These are phyloP conservation scores for Hydrocynus forskahlii DNA, from an alignment of 2,797 vertebrate species.

Conservation along the genomic window DNA sequence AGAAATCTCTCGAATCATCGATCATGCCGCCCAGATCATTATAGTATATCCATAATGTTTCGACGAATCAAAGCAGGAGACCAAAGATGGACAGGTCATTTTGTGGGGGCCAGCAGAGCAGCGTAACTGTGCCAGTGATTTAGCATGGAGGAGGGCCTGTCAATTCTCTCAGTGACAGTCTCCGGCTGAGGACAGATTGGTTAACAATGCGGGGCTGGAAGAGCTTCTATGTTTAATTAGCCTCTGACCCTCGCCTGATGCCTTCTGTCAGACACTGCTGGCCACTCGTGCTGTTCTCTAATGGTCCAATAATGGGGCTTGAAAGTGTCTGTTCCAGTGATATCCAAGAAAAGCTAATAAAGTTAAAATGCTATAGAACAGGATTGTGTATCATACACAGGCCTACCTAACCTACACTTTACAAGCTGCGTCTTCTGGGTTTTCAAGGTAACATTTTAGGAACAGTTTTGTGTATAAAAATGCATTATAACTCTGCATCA, in stretches of 20 bases:
- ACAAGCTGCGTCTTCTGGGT: neutral
- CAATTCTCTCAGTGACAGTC: conserved; percentile 67
- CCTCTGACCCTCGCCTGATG: conserved; percentile 80
- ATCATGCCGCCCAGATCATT: conserved; percentile 73
- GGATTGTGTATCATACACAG: neutral
- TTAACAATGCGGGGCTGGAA: conserved; percentile 81
- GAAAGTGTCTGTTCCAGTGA: conserved; percentile 60
- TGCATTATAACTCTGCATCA: too few species aligned
- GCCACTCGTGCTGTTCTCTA: conserved; percentile 57
- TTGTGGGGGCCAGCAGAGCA: conserved; percentile 64
- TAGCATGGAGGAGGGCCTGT: conserved; percentile 64
- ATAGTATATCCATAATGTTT: conserved; percentile 81
- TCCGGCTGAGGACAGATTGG: conserved; percentile 79
- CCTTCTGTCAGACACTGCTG: conserved; percentile 71
- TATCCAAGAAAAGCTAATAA: conserved; percentile 22
- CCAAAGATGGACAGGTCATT: conserved; percentile 76
- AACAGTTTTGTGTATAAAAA: too few species aligned
- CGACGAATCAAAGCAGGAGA: conserved; percentile 61
- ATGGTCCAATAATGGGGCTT: conserved; percentile 71
- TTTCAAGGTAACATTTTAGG: neutral
- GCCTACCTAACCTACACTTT: neutral
- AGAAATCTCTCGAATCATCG: conserved; percentile 71
- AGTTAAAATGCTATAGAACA: neutral
- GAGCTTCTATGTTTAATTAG: conserved; percentile 83
- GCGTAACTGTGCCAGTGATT: conserved; percentile 71